Percentiles rank a stretch among this genome's conserved stretches.
Conservation (phyloP, 2,888 invertebrate genomes). For the Pherbina coryleti region DNA sequence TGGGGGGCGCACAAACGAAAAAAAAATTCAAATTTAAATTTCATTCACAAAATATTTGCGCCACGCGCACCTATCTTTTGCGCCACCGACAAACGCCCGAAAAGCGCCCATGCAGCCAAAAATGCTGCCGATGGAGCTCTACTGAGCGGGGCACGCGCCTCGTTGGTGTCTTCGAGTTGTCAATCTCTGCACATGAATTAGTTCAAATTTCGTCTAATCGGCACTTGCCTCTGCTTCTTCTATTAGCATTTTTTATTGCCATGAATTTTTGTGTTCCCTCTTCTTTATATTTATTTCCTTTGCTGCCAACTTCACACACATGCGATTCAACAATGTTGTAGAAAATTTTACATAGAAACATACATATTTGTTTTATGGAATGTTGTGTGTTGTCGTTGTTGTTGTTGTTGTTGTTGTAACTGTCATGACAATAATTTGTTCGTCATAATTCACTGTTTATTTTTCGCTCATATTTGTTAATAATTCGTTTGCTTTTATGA, state of each 20-base stretch:
- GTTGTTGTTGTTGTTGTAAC: not conserved
- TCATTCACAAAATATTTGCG: constrained; percentile 8
- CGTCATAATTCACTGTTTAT: not conserved
- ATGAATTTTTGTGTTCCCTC: not conserved
- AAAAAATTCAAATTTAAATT: not conserved
- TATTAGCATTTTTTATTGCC: not conserved
- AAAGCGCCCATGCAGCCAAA: not conserved
- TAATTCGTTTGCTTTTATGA: not conserved
- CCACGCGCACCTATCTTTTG: not conserved
- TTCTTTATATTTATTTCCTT: not conserved
- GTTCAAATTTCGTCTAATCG: not conserved
- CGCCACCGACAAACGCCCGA: not conserved
- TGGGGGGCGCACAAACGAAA: not conserved
- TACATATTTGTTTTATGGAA: not conserved
- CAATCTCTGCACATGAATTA: not conserved
- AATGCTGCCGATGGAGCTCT: not conserved
- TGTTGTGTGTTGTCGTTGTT: not conserved
- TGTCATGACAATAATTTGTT: not conserved
- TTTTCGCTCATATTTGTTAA: not conserved
- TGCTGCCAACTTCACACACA: not conserved
- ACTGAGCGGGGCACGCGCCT: too few species aligned
- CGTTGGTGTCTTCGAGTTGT: too few species aligned
- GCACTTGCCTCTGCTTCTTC: not conserved
- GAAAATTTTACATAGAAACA: not conserved
- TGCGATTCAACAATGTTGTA: not conserved